These are phyloP conservation scores for Fundulus diaphanus DNA, from an alignment of 2,797 vertebrate genomes.

Conservation along the genomic window DNA sequence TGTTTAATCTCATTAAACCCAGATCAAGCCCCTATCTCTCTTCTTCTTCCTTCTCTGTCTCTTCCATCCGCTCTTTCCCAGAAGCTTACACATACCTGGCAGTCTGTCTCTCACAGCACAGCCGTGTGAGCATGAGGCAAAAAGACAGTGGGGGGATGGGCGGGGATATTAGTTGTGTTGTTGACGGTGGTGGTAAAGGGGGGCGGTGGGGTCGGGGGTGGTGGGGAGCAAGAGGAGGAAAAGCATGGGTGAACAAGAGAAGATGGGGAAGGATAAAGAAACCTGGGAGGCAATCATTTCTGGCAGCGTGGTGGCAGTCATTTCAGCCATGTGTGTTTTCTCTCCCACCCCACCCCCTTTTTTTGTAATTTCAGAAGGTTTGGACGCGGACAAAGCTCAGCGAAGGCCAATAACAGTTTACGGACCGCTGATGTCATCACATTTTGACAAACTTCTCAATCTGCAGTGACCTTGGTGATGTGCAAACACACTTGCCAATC, in stretches of 20 bases:
- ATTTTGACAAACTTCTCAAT: constrained; percentile 98
- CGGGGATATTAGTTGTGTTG: constrained; percentile 43
- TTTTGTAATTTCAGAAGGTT: constrained; percentile 81
- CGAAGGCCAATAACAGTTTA: constrained; percentile 91
- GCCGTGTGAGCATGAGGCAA: constrained; percentile 39
- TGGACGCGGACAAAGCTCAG: constrained; percentile 44
- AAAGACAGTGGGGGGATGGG: constrained; percentile 48
- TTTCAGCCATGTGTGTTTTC: constrained; percentile 66
- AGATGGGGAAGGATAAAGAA: constrained; percentile 65
- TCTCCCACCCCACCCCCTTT: too few species aligned
- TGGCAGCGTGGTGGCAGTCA: constrained; percentile 84
- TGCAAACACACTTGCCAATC: constrained; percentile 86
- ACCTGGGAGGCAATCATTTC: constrained; percentile 91
- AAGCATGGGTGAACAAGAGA: constrained; percentile 57
- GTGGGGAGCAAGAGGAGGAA: constrained; percentile 22
- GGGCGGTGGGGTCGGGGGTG: not conserved
- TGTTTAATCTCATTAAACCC: constrained; percentile 97
- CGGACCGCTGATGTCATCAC: constrained; percentile 95
- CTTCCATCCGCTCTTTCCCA: constrained; percentile 19
- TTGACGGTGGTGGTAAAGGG: constrained; percentile 24
- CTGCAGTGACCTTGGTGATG: constrained; percentile 92
- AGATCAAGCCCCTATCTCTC: constrained; percentile 78
- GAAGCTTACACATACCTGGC: constrained; percentile 83
- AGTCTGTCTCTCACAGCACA: constrained; percentile 77
- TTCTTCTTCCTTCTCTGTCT: not conserved